phyloP scores from a whole-genome alignment of 2,888 invertebrate genomes.

The Dicyrtomina minuta region DNA sequence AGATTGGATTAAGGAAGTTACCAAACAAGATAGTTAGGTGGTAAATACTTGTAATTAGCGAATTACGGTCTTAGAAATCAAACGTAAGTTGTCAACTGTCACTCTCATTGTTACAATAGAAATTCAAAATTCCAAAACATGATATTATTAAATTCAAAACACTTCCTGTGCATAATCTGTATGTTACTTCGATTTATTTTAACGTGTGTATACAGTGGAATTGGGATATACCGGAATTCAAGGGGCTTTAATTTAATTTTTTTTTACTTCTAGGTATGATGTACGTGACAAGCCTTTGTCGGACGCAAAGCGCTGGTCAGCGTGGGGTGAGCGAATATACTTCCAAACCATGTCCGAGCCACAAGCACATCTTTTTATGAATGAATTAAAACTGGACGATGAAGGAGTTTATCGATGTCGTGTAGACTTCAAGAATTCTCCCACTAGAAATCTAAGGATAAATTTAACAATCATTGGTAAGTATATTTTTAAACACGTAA shows the following conservation, averaged over 20 bases:
- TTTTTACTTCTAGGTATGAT: slow-evolving; percentile 48
- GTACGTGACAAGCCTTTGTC: slow-evolving; percentile 49
- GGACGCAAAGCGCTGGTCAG: slow-evolving; percentile 52
- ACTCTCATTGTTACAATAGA: too few species aligned
- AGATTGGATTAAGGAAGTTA: too few species aligned
- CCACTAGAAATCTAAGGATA: slow-evolving; percentile 81
- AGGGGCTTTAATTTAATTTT: background rate
- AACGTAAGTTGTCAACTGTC: too few species aligned
- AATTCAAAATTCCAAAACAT: too few species aligned
- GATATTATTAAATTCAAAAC: too few species aligned
- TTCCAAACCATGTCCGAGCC: slow-evolving; percentile 52
- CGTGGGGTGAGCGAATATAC: slow-evolving; percentile 49
- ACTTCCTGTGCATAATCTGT: too few species aligned
- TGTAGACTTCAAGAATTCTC: slow-evolving; percentile 84
- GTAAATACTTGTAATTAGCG: too few species aligned
- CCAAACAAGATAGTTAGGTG: too few species aligned
- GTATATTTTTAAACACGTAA: slow-evolving; percentile 55
- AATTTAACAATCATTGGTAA: slow-evolving; percentile 86
- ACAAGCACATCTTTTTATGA: slow-evolving; percentile 50
- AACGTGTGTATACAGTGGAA: too few species aligned
- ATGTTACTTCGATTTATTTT: too few species aligned
- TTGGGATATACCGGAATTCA: too few species aligned
- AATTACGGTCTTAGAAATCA: too few species aligned
- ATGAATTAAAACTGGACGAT: slow-evolving; percentile 46
- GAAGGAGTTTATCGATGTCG: slow-evolving; percentile 79